phyloP scores from a whole-genome alignment of 2,888 invertebrate genomes.

The Rhamphomyia laevipes region DNA sequence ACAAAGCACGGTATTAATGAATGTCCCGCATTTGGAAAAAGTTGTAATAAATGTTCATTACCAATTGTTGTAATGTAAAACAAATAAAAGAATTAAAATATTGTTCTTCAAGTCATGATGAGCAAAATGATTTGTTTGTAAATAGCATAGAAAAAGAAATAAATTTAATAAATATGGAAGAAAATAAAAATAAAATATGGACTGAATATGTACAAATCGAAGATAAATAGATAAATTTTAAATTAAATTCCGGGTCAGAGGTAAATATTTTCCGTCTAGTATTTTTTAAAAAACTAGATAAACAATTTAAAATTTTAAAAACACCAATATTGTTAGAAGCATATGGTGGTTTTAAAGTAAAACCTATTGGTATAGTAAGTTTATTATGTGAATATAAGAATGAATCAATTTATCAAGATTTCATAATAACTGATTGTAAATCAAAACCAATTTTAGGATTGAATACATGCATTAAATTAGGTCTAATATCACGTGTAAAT shows the following conservation, averaged over 20 bases:
- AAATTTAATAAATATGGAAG: no score
- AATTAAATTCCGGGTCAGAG: constrained; percentile 8
- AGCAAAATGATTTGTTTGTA: no score
- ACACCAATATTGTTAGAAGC: background rate
- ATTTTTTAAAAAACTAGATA: background rate
- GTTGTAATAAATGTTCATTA: no score
- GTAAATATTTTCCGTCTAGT: constrained; percentile 3
- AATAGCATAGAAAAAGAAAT: no score
- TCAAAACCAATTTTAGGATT: constrained; percentile 1
- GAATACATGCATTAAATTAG: constrained; percentile 1
- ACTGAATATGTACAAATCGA: no score
- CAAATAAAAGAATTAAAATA: no score
- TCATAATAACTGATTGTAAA: constrained; percentile 1
- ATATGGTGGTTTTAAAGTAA: constrained; percentile 1
- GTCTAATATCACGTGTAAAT: constrained; percentile 3
- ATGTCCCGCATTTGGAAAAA: no score
- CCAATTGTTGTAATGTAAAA: no score
- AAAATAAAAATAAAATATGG: no score
- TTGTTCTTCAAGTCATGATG: no score
- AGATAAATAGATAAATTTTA: constrained; percentile 3
- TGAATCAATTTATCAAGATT: background rate
- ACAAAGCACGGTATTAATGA: no score
- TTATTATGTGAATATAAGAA: background rate
- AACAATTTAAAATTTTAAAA: background rate
- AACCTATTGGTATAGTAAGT: constrained; percentile 1